These are phyloP conservation scores for Cyanistes caeruleus DNA, from an alignment of 2,113 vertebrate genomes.

Conservation along the genomic window DNA sequence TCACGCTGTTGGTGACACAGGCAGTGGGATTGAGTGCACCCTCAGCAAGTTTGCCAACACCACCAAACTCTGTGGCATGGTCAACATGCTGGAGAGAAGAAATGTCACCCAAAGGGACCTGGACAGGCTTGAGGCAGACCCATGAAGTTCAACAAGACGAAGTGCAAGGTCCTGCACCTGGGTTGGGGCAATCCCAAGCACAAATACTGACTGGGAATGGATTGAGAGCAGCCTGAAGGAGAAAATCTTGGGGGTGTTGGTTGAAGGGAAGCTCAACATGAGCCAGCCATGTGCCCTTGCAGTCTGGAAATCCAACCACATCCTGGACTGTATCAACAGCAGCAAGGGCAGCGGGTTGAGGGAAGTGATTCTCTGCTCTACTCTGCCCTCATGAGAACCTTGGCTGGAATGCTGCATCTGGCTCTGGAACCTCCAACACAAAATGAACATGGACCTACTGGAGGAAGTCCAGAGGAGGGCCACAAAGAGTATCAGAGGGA, in stretches of 20 bases:
- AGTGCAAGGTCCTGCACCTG: not conserved
- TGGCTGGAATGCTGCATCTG: not conserved
- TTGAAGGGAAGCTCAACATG: not conserved
- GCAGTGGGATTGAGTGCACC: rapidly evolving
- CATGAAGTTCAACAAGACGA: rapidly evolving
- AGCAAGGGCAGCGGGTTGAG: rapidly evolving
- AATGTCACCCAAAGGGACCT: not conserved
- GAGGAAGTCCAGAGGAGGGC: not conserved
- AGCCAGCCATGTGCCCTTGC: rapidly evolving
- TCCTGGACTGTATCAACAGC: not conserved
- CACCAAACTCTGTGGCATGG: rapidly evolving
- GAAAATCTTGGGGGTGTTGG: not conserved
- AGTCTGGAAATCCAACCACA: not conserved
- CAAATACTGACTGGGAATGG: not conserved
- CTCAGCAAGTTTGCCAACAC: not conserved
- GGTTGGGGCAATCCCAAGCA: not conserved
- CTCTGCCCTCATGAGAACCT: not conserved
- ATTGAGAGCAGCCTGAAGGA: not conserved
- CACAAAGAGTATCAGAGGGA: no score
- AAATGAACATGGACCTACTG: not conserved
- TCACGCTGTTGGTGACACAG: not conserved
- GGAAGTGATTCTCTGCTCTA: not conserved
- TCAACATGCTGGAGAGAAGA: not conserved
- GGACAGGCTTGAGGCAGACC: not conserved
- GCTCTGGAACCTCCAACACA: not conserved